Evolutionary conservation across 2,797 vertebrate genomes (phyloP), one percentile per base, ranked within the genome.

Genomic region (Rhincodon typus): DNA sequence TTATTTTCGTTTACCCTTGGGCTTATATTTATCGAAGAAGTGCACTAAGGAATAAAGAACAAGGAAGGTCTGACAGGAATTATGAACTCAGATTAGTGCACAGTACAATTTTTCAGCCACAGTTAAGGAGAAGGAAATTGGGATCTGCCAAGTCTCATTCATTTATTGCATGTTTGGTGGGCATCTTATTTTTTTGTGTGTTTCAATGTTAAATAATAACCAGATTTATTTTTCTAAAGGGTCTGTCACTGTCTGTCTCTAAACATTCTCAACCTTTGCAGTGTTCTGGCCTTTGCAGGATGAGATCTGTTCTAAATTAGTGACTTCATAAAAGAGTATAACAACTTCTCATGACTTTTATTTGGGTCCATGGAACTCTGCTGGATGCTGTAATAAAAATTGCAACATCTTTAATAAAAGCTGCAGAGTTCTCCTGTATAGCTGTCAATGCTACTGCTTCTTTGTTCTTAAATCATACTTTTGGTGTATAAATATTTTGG

Each of bases 1-100:
- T 91, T 66, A 91, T 91, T 91, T 91, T 91, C n/a, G 57, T n/a
- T 66, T 38, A 38, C 57, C 15, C 57, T 91, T 91, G 57, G 57
- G 57, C 13, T 91, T 91, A 7, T n/a, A 19, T n/a, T 91, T 91
- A 34, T 57, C 6, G 4, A 66, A 91, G 87, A 66, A 90, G 34
- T 53, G 4, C 30, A 62, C 13, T 21, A 82, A 17, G 17, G 19
- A 82, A 82, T 82, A 82, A 82, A 19, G 79, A 82, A 42, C 79
- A 82, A 82, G 79, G 79, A 38, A 77, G 30, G 7, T 57, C 77
- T n/a, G 42, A 87, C 25, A 87, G 84, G 2, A 50, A 53, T 27
- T 25, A 25, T 53, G 42, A 87, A 82, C 15, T 82, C 42, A 6
- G 79, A 42, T 21, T 82, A 1, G 74, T 42, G 38, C 70, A 74